phyloP scores from a whole-genome alignment of 2,888 invertebrate genomes.

The Luffia ferchaultella region DNA sequence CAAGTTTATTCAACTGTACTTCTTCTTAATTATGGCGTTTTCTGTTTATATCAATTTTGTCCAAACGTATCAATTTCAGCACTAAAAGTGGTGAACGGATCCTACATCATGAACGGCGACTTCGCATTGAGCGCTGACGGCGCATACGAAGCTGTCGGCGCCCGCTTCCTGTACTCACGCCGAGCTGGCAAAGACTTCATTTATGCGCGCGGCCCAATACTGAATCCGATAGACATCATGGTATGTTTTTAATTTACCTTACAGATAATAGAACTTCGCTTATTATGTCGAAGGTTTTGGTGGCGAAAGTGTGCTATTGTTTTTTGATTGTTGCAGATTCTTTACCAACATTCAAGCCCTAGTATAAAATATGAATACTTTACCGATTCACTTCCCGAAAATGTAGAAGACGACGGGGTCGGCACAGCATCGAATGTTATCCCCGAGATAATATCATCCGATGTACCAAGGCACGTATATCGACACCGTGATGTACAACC shows the following conservation, averaged over 20 bases:
- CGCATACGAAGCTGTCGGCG: conserved; percentile 72
- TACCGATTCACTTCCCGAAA: conserved; percentile 69
- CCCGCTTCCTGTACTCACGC: conserved; percentile 73
- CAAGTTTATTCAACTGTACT: no score
- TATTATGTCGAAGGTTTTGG: no score
- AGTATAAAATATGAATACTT: conserved; percentile 93
- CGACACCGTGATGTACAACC: conserved; percentile 40
- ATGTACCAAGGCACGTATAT: conserved; percentile 36
- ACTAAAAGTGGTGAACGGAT: conserved; percentile 75
- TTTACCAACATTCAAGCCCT: conserved; percentile 83
- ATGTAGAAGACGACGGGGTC: conserved; percentile 40
- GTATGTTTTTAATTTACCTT: conserved; percentile 54
- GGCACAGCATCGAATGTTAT: conserved; percentile 29
- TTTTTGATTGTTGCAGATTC: conserved; percentile 69
- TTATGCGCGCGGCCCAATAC: conserved; percentile 77
- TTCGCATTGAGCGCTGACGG: conserved; percentile 70
- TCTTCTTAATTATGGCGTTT: no score
- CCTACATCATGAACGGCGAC: conserved; percentile 77
- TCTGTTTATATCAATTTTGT: not conserved
- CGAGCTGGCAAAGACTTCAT: conserved; percentile 75
- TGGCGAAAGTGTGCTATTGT: no score
- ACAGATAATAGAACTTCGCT: not conserved
- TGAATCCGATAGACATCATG: conserved; percentile 81
- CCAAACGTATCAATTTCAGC: conserved; percentile 63
- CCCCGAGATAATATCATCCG: conserved; percentile 24